Base-by-base conservation (phyloP, 2,113 vertebrate genomes). In the Lophura nycthemera region DNA sequence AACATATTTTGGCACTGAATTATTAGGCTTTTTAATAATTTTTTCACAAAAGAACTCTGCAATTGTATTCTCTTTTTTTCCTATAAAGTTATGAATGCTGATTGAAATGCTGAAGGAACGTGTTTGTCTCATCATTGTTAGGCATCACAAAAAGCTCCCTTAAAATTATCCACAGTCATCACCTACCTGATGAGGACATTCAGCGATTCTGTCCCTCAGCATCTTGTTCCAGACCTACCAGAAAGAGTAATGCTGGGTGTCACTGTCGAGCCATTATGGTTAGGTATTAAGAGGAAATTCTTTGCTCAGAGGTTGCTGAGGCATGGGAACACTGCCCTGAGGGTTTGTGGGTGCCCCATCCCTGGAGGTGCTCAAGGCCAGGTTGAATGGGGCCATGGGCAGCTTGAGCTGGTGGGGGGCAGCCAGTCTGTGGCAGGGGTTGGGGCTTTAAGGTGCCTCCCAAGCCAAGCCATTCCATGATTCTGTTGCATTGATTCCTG, bases 1-100 rank as follows among this genome's bases (percentile, higher is more conserved):
- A 76, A 34, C 15, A 11, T 12, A 12, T 42, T 72, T 89, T 0
- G 2, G 16, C 1, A 0, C 43, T 40, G 36, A 81, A 59, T 54
- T 56, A 42, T 10, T 29, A 38, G 50, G 38, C 15, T 14, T 8
- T 82, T 73, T 67, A 1, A 11, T 29, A 74, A 21, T 12, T 27
- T 16, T 80, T 86, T 73, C 38, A 22, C 8, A 56, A 34, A 83
- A 80, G 48, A 73, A 2, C 61, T 70, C 48, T 75, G 40, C 42
- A 81, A 0, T 36, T 75, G 5, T 64, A 30, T 61, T n/a, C 22
- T 2, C 2, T 63, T 86, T 50, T 50, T 83, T 78, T 21, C 65
- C 32, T 78, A 60, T 47, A 72, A 78, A 43, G 74, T 64, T 3
- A 38, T 48, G 36, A 52, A 76, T 88, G 9, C 1, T 21, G 10